Evolutionary conservation across 2,797 vertebrate genomes (phyloP).

Genomic region (Siniperca undulata): DNA sequence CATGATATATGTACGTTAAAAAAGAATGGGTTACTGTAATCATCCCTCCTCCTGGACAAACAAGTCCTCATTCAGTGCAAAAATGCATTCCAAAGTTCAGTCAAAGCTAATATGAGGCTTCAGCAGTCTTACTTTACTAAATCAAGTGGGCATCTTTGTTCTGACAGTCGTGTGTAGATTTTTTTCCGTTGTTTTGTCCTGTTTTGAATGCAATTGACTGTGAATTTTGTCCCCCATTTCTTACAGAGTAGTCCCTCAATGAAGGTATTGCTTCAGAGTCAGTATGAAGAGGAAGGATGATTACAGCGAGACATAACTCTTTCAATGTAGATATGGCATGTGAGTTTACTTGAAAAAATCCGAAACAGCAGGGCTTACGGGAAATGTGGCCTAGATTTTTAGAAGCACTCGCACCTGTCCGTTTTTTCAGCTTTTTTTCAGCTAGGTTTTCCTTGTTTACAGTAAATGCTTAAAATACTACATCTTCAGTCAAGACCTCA

Average conservation of each 20-base stretch:
- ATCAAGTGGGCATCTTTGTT: too few species aligned
- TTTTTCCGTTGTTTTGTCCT: too few species aligned
- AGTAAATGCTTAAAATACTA: slow-evolving; percentile 35
- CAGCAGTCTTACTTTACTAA: too few species aligned
- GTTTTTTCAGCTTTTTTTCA: slow-evolving; percentile 16
- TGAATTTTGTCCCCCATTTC: too few species aligned
- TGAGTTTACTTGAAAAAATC: neutral
- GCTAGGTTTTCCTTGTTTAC: slow-evolving; percentile 29
- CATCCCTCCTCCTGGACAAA: neutral
- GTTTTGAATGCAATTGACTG: neutral
- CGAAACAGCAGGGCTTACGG: neutral
- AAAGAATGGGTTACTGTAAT: neutral
- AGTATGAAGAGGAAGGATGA: neutral
- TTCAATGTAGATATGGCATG: neutral
- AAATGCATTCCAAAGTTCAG: neutral
- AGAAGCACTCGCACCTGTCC: slow-evolving; percentile 43
- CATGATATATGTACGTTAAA: neutral
- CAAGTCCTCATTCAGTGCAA: neutral
- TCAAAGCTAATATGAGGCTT: neutral
- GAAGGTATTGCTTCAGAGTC: neutral
- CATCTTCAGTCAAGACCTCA: slow-evolving; percentile 22
- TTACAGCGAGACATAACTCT: neutral
- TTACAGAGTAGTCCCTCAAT: neutral
- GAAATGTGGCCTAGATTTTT: slow-evolving; percentile 7
- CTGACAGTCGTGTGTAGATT: neutral